Evolutionary conservation across 2,113 vertebrate species (phyloP).

Genomic region (Oreotrochilus melanogaster): DNA sequence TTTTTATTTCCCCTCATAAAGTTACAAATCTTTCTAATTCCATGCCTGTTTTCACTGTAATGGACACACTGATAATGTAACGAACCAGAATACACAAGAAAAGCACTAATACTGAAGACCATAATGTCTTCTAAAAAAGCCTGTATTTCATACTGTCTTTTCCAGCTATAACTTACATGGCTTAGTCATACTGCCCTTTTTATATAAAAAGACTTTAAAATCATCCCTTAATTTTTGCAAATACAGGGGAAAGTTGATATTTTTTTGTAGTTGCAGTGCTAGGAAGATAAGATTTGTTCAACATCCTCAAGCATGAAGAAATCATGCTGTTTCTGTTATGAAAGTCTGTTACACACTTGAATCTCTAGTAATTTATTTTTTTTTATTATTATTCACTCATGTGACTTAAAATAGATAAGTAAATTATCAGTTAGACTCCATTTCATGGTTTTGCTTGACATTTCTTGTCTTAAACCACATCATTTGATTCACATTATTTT

Average conservation of each 20-base stretch:
- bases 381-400: background rate
- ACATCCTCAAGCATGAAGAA: background rate
- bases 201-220: background rate
- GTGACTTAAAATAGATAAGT: background rate
- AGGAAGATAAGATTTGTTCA: background rate
- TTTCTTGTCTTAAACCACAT: background rate
- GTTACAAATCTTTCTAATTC: background rate
- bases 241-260: background rate
- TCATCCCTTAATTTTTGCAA: background rate
- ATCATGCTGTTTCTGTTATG: background rate
- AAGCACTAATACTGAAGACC: background rate
- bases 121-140: background rate
- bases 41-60: background rate
- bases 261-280: background rate
- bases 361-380: background rate
- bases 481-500: background rate
- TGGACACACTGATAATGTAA: background rate
- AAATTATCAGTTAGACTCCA: background rate
- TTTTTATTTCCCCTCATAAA: slow-evolving; percentile 15
- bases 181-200: background rate
- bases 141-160: background rate
- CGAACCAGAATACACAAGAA: background rate
- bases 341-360: background rate
- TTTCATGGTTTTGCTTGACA: background rate
- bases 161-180: background rate